Percentiles rank a stretch among this genome's conserved stretches.
Evolutionary conservation across 2,797 vertebrate species (phyloP).

Genomic region (Microtus agrestis): DNA sequence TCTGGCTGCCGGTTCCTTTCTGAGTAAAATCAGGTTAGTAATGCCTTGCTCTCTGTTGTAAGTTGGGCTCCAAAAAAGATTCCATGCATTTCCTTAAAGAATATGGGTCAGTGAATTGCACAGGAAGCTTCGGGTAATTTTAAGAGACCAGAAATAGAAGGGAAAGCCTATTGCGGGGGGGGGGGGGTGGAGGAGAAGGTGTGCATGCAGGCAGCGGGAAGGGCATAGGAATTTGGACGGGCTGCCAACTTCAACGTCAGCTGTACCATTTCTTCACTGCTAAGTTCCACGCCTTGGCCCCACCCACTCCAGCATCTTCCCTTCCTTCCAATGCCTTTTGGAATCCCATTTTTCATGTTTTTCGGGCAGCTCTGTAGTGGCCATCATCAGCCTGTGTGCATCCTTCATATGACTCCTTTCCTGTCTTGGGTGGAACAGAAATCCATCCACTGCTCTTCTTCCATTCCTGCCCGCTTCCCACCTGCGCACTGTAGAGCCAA

Average conservation of each 20-base stretch:
- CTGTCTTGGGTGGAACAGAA: background rate
- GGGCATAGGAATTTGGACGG: fast-evolving
- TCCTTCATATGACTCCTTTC: background rate
- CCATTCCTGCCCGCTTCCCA: background rate
- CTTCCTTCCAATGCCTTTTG: background rate
- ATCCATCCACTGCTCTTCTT: background rate
- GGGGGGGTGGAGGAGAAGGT: background rate
- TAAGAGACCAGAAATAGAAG: constrained; percentile 74
- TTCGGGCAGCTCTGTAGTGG: background rate
- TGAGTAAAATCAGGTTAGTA: constrained; percentile 73
- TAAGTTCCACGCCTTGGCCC: background rate
- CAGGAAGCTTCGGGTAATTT: constrained; percentile 71
- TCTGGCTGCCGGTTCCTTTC: constrained; percentile 30
- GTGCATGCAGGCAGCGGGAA: background rate
- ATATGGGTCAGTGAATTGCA: constrained; percentile 77
- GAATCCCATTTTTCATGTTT: background rate
- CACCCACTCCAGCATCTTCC: fast-evolving
- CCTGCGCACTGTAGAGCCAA: background rate
- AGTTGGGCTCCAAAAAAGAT: constrained; percentile 58
- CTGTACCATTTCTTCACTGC: fast-evolving
- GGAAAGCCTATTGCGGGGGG: constrained; percentile 69
- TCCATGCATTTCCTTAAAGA: constrained; percentile 72
- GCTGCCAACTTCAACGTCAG: fast-evolving
- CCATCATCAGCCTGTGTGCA: too few species aligned
- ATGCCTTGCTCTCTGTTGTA: constrained; percentile 53